Base-by-base conservation (phyloP, 1,140 invertebrate genomes). In the Habropoda laboriosa region DNA sequence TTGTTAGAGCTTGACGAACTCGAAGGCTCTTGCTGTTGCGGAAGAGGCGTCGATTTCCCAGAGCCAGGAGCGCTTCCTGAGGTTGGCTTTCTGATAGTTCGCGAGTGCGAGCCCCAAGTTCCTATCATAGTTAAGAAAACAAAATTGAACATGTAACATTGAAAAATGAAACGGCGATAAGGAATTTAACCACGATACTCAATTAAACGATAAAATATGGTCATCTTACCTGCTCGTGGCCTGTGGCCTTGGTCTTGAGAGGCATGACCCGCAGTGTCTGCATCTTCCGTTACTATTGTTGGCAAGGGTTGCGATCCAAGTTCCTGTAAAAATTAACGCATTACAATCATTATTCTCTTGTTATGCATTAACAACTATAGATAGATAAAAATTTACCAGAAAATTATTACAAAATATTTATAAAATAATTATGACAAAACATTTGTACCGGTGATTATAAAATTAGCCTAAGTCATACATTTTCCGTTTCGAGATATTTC, bases 291-390 rank as follows among this genome's bases (percentile, higher is more conserved):
- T 32, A 92, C 92, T 60, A 93, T 93, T 40, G 93, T 94, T 10
- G 95, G 95, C 66, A 96, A 87, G 21, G 95, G 94, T 86, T 95
- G 95, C 2, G 95, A 95, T 16, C 94, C 94, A 78, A 95, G 93
- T 91, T 95, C 95, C 95, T 95, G 89, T 47, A 91, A 91, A 77
- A 82, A 89, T 75, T 80, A 84, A 85, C 89, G 55, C 40, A 27
- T 58, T 63, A 45, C 42, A 55, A 74, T 21, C 5, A 55, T 49
- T 45, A 71, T 74, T 70, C n/a, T n/a, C n/a, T n/a, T n/a, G n/a
- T n/a, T n/a, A n/a, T n/a, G n/a, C n/a, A n/a, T n/a, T n/a, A n/a
- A n/a, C n/a, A n/a, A n/a, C n/a, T n/a, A n/a, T n/a, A n/a, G n/a
- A n/a, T n/a, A n/a, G n/a, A n/a, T n/a, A n/a, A n/a, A n/a, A n/a